phyloP scores from a whole-genome alignment of 1,140 invertebrate species.

The Eufriesea mexicana region DNA sequence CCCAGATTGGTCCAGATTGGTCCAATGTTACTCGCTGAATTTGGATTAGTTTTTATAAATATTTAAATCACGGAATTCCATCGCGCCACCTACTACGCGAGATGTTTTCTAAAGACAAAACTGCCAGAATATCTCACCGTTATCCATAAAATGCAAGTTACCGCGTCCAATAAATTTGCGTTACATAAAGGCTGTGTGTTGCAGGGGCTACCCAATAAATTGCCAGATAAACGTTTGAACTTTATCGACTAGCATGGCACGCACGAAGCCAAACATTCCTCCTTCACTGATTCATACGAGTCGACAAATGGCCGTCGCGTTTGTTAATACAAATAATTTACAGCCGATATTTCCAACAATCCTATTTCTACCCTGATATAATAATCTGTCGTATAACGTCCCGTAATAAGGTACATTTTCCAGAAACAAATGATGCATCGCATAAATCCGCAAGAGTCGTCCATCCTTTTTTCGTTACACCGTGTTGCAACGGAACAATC shows the following conservation, averaged over 20 bases:
- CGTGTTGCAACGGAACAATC: not conserved
- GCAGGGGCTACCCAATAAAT: constrained; percentile 30
- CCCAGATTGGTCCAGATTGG: no score
- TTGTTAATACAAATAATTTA: constrained; percentile 9
- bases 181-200: constrained; percentile 5
- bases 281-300: not conserved
- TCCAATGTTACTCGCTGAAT: no score
- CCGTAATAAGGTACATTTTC: not conserved
- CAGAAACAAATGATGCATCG: not conserved
- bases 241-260: constrained; percentile 6
- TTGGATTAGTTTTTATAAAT: not conserved
- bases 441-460: no score
- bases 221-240: not conserved
- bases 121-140: not conserved
- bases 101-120: constrained; percentile 5
- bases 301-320: not conserved
- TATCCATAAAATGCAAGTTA: constrained; percentile 7
- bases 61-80: not conserved
- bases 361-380: not conserved
- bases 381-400: not conserved
- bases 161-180: not conserved
- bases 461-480: not conserved
- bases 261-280: not conserved
- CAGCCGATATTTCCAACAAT: not conserved
- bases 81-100: not conserved